These are phyloP conservation scores for Coregonus ussuriensis DNA, from an alignment of 2,797 vertebrate genomes.

Conservation along the genomic window DNA sequence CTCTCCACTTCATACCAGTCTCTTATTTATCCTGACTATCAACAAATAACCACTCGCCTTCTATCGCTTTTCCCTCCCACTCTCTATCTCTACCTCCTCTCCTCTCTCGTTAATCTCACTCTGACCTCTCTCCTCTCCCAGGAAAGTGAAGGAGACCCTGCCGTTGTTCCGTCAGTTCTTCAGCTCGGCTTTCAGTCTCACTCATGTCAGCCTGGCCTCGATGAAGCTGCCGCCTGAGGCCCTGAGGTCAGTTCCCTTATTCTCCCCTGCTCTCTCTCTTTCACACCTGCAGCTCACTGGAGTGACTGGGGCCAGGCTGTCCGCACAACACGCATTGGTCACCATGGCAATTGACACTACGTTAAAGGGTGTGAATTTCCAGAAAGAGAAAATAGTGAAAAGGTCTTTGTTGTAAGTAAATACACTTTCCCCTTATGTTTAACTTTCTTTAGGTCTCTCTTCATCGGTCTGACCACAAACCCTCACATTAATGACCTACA, in stretches of 20 bases:
- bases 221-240: constrained; percentile 85
- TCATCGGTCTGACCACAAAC: constrained; percentile 84
- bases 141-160: constrained; percentile 83
- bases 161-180: constrained; percentile 86
- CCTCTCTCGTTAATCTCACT: not conserved
- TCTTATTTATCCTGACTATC: not conserved
- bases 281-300: not conserved
- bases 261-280: not conserved
- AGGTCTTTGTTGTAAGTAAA: too few relatives aligned
- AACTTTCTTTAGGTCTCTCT: constrained; percentile 74
- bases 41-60: not conserved
- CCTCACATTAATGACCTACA: constrained; percentile 86
- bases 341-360: not conserved
- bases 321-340: not conserved
- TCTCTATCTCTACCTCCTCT: not conserved
- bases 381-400: too few relatives aligned
- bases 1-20: constrained; percentile 25
- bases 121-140: constrained; percentile 39
- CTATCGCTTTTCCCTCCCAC: constrained; percentile 4
- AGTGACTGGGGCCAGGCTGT: not conserved
- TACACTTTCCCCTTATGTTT: not conserved
- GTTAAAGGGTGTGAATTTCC: not conserved
- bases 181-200: constrained; percentile 84
- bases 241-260: constrained; percentile 71
- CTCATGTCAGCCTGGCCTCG: constrained; percentile 80